Evolutionary conservation across 2,888 invertebrate genomes (phyloP).

Genomic region (Tineola bisselliella): DNA sequence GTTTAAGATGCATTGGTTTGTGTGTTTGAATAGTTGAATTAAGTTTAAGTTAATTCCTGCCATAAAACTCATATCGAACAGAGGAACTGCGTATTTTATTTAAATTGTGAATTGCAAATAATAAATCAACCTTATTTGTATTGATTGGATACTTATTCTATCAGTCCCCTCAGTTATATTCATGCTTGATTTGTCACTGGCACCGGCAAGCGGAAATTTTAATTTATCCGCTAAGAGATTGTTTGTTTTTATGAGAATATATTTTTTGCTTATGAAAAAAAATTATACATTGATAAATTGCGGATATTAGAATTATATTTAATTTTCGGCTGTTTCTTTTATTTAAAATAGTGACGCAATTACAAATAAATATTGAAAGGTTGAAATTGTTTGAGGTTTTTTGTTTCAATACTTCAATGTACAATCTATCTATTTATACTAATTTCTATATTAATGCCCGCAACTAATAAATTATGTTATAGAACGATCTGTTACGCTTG

Average conservation of each 20-base stretch:
- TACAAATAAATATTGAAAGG: too few species aligned
- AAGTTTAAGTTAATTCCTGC: too few species aligned
- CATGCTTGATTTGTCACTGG: conserved; percentile 54
- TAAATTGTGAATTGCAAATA: background rate
- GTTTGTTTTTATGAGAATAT: conserved; percentile 57
- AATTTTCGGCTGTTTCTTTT: background rate
- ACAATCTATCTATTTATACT: background rate
- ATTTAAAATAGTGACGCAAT: background rate
- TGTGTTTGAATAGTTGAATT: too few species aligned
- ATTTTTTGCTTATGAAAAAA: conserved; percentile 17
- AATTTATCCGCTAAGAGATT: conserved; percentile 59
- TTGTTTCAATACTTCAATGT: background rate
- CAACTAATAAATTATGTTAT: conserved; percentile 46
- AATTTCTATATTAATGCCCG: conserved; percentile 21
- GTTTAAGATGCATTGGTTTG: too few species aligned
- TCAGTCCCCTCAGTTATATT: conserved; percentile 43
- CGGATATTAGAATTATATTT: conserved; percentile 4
- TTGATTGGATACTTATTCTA: conserved; percentile 11
- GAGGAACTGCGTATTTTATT: background rate
- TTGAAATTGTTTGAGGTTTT: too few species aligned
- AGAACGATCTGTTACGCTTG: conserved; percentile 49
- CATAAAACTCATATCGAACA: too few species aligned
- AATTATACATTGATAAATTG: background rate
- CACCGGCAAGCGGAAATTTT: conserved; percentile 61
- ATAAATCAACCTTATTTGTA: background rate